Base-by-base conservation (phyloP, 2,888 invertebrate species). In the Eucera pruinosa region DNA sequence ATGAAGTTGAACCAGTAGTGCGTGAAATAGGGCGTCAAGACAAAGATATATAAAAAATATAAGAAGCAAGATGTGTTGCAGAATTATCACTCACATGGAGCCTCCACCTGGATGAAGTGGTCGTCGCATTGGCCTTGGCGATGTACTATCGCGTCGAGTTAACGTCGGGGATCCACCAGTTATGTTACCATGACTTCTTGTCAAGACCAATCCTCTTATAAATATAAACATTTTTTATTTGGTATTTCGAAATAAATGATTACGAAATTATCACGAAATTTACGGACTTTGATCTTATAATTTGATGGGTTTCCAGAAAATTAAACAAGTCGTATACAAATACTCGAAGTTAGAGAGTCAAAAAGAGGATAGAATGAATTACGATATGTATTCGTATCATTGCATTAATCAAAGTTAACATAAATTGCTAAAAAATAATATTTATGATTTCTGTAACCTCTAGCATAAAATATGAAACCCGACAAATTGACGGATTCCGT, bases 41-140 rank as follows among this genome's bases (percentile, higher is more conserved):
- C 86, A 91, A 70, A 90, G 83, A 84, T 88, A 89, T 82, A 87
- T 80, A 82, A 90, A 84, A 76, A 90, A 85, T 84, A 88, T 79
- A 82, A 90, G 85, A 86, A 88, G 77, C 86, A 90, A 86, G 85
- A 90, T 85, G 86, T 87, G 88, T 86, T 89, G 88, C 86, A 89
- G 88, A 78, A 89, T 89, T 91, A 85, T 87, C 88, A 92, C 92
- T 92, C 92, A 92, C 92, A 92, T 92, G 84, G 92, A 92, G 87
- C 92, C 92, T 81, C 92, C 92, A 73, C 91, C 91, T 30, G 91
- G 91, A 85, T 92, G 90, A 65, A 91, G 84, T 45, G 91, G 90
- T 71, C 92, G 87, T 74, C 92, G 91, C 72, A 91, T 73, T 39
- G 91, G 90, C 82, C 92, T 88, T 30, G 92, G 92, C 20, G 92